phyloP scores from a whole-genome alignment of 1,140 invertebrate genomes.

The Panagrolaimus sp. region DNA sequence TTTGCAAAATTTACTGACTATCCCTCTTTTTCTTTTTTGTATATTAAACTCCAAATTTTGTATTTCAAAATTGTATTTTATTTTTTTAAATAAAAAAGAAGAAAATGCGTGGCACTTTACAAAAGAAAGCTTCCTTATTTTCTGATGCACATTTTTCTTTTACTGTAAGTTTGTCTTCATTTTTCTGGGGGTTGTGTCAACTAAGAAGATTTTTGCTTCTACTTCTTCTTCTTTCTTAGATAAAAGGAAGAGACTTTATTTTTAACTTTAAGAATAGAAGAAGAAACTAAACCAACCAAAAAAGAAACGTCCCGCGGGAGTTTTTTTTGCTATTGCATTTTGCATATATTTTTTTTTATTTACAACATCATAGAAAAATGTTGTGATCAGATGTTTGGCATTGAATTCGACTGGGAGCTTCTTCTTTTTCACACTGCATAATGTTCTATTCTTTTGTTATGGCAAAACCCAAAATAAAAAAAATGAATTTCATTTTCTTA shows the following conservation, averaged over 20 bases:
- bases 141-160: constrained; percentile 24
- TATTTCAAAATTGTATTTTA: not conserved
- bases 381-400: too few relatives aligned
- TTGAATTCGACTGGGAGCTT: too few relatives aligned
- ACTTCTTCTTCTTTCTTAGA: constrained; percentile 21
- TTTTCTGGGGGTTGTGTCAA: constrained; percentile 11
- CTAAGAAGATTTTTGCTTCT: constrained; percentile 16
- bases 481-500: too few relatives aligned
- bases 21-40: too few relatives aligned
- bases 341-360: not conserved
- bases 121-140: constrained; percentile 18
- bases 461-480: too few relatives aligned
- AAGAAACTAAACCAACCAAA: not conserved
- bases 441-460: too few relatives aligned
- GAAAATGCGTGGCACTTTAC: not conserved
- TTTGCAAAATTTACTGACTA: not conserved
- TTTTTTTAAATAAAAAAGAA: not conserved
- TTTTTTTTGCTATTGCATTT: not conserved
- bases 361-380: too few relatives aligned
- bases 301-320: not conserved
- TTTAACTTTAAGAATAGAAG: not conserved
- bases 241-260: not conserved
- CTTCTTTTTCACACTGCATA: too few relatives aligned
- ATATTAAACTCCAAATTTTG: not conserved
- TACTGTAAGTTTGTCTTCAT: constrained; percentile 15